These are phyloP conservation scores for Catocala fraxini DNA, from an alignment of 2,888 invertebrate species.

Conservation along the genomic window DNA sequence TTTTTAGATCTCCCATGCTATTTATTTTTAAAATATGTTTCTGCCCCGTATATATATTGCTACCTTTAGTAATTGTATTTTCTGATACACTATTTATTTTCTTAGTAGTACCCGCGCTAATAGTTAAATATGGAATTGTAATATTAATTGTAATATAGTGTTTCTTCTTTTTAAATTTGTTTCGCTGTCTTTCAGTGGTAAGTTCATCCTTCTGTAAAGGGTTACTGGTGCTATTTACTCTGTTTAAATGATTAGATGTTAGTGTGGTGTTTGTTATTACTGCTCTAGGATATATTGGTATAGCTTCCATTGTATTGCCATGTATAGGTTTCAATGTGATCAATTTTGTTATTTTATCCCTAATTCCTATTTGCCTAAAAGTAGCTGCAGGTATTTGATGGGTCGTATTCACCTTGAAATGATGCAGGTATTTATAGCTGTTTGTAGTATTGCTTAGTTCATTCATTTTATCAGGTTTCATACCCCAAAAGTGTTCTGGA, in stretches of 20 bases:
- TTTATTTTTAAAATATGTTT: background rate
- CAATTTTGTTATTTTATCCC: constrained; percentile 8
- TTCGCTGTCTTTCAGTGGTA: background rate
- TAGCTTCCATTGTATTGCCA: background rate
- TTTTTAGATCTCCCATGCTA: background rate
- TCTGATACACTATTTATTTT: background rate
- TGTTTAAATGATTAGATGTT: too few relatives aligned
- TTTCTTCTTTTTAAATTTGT: background rate
- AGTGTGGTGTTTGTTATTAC: too few relatives aligned
- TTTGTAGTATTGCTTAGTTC: background rate
- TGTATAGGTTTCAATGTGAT: background rate
- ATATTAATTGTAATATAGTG: constrained; percentile 13
- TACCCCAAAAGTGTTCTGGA: constrained; percentile 1
- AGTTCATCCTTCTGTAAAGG: too few relatives aligned
- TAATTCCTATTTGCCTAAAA: constrained; percentile 6
- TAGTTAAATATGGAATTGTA: constrained; percentile 8
- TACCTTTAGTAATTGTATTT: background rate
- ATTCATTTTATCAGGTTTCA: constrained; percentile 7
- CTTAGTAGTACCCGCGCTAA: background rate
- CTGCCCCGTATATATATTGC: background rate
- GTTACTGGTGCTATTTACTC: too few relatives aligned
- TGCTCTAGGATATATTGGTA: too few relatives aligned
- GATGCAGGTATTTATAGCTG: background rate
- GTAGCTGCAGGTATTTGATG: background rate
- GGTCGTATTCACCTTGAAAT: background rate